Base-by-base conservation (phyloP, 2,113 vertebrate genomes). In the Cynoglossus semilaevis region DNA sequence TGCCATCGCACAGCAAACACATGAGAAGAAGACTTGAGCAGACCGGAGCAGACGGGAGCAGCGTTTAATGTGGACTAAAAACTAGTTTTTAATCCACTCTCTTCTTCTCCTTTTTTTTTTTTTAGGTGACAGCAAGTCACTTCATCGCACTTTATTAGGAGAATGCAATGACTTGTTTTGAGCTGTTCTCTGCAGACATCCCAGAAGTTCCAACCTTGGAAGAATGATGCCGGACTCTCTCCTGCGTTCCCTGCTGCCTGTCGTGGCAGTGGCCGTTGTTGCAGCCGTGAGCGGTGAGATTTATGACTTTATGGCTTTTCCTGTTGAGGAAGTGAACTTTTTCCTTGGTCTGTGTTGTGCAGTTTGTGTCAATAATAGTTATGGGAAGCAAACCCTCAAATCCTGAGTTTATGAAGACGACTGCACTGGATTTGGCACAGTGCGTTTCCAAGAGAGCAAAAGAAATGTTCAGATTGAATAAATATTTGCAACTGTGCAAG, bases 231-330 rank as follows among this genome's bases (percentile, higher is more conserved):
- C 53, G 59, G 58, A 42, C 66, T 63, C 72, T 41, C 7, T 22
- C 50, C 48, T 48, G 46, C 17, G 62, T 7, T 55, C 59, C 1
- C 7, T 81, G 57, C 34, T 80, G 48, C 55, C 38, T 13, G n/a
- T 76, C 4, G 51, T 67, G 12, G 72, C 49, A 12, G 34, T 58
- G 51, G 56, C 62, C 22, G 38, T 81, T n/a, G 16, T 82, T 2
- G 18, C 74, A 19, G 63, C 70, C 48, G 38, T 69, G 8, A 56
- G 57, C 81, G 77, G 84, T 88, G 74, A 80, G 76, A 29, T n/a
- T 14, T 17, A 1, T 40, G 45, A 8, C 2, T 29, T 29, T 29
- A 29, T 14, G 51, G 1, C 16, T 56, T 60, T 19, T 17, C 3
- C 9, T 41, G 29, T 29, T 46, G 2, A 1, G 22, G 42, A 9